Conservation (phyloP, 1,140 invertebrate genomes). For the Achatina immaculata region DNA sequence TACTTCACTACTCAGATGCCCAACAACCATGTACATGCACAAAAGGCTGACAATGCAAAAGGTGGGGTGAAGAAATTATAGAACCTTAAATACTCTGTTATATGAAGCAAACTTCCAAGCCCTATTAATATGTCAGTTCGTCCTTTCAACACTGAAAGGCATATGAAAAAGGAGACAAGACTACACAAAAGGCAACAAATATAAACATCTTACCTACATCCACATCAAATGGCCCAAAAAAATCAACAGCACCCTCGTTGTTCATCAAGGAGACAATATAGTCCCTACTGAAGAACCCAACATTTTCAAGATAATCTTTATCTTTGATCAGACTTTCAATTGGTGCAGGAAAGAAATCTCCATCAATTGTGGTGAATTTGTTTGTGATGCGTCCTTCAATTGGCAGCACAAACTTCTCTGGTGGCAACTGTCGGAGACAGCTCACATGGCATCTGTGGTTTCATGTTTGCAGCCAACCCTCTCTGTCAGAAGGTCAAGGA, state of each 20-base stretch:
- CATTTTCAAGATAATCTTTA: not conserved
- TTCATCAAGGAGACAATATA: not conserved
- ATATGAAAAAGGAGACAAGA: no score
- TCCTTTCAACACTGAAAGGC: no score
- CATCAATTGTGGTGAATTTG: constrained; percentile 27
- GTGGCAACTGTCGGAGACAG: constrained; percentile 3
- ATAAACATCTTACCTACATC: not conserved
- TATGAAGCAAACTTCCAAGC: no score
- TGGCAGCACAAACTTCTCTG: not conserved
- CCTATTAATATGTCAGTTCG: no score
- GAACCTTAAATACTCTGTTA: no score
- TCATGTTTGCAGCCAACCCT: constrained; percentile 1
- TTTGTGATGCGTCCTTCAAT: constrained; percentile 7
- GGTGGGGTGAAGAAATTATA: no score
- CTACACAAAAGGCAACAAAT: no score
- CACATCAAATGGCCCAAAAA: constrained; percentile 4
- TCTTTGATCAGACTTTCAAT: constrained; percentile 4
- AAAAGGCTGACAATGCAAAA: no score
- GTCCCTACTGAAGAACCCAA: not conserved
- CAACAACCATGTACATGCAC: no score
- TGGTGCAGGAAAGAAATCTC: constrained; percentile 9
- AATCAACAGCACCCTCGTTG: constrained; percentile 6
- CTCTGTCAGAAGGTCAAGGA: constrained; percentile 11
- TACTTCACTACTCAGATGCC: no score
- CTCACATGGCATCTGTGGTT: not conserved